These are phyloP conservation scores for Coenonympha arcania DNA, from an alignment of 2,888 invertebrate genomes.

Conservation along the genomic window DNA sequence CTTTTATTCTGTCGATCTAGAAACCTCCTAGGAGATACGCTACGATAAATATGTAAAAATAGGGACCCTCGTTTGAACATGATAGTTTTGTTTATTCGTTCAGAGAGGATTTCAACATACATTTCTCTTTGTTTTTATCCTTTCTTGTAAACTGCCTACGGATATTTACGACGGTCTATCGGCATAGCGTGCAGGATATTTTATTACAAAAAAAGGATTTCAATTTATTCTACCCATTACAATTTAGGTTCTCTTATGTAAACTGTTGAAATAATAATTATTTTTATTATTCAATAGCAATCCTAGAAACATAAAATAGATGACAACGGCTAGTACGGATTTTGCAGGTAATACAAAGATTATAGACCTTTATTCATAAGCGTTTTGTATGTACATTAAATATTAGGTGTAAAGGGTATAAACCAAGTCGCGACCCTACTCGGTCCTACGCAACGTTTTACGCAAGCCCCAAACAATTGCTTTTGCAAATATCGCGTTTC, in stretches of 20 bases:
- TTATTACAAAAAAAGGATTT: not conserved
- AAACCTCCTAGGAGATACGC: too few species aligned
- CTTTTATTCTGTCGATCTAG: too few species aligned
- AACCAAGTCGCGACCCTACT: not conserved
- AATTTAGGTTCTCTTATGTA: too few species aligned
- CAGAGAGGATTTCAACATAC: not conserved
- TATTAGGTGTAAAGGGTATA: too few species aligned
- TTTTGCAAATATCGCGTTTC: constrained; percentile 9
- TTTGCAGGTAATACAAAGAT: too few species aligned
- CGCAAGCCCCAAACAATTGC: constrained; percentile 6
- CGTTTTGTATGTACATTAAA: too few species aligned
- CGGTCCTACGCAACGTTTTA: not conserved
- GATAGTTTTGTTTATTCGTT: not conserved
- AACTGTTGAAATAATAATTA: too few species aligned
- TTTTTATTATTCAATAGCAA: too few species aligned
- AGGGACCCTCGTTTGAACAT: not conserved
- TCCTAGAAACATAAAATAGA: too few species aligned
- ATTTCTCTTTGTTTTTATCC: not conserved
- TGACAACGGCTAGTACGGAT: too few species aligned
- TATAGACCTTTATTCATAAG: too few species aligned
- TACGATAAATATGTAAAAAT: not conserved
- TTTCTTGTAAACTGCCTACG: not conserved
- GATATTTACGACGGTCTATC: not conserved
- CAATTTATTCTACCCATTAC: too few species aligned
- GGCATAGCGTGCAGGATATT: not conserved